Evolutionary conservation across 2,113 vertebrate species (phyloP).

Genomic region (Dryoscopus gambensis): DNA sequence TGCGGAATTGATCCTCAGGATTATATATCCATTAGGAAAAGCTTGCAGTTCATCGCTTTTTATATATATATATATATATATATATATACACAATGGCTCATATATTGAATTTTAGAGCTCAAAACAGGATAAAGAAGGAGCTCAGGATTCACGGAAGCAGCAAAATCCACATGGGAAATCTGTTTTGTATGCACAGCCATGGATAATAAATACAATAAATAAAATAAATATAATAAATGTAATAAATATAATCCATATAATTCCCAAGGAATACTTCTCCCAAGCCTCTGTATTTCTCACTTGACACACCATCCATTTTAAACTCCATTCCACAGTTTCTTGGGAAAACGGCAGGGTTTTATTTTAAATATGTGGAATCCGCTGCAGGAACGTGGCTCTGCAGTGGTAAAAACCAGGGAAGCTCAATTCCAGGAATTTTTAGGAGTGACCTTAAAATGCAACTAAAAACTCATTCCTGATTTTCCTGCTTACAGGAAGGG

Average conservation of each 20-base stretch:
- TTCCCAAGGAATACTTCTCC: not conserved
- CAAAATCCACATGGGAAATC: not conserved
- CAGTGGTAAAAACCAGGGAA: not conserved
- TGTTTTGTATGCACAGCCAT: too few relatives aligned
- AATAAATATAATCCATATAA: not conserved
- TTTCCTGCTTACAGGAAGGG: not conserved
- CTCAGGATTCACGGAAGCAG: not conserved
- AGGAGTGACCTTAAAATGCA: not conserved
- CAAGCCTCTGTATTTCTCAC: not conserved
- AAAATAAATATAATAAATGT: not conserved
- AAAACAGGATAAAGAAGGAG: not conserved
- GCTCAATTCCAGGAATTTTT: not conserved
- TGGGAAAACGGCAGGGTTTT: not conserved
- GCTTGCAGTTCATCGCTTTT: not conserved
- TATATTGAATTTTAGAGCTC: not conserved
- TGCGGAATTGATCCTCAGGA: not conserved
- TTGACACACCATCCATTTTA: not conserved
- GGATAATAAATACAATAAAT: not conserved
- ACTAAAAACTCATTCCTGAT: not conserved
- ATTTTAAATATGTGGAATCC: not conserved
- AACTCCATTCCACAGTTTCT: not conserved
- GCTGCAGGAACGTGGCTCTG: accelerated
- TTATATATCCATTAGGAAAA: not conserved
- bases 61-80: not conserved
- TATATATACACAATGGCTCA: not conserved